phyloP scores from a whole-genome alignment of 2,113 vertebrate species.

The Drymodes brunneopygia region DNA sequence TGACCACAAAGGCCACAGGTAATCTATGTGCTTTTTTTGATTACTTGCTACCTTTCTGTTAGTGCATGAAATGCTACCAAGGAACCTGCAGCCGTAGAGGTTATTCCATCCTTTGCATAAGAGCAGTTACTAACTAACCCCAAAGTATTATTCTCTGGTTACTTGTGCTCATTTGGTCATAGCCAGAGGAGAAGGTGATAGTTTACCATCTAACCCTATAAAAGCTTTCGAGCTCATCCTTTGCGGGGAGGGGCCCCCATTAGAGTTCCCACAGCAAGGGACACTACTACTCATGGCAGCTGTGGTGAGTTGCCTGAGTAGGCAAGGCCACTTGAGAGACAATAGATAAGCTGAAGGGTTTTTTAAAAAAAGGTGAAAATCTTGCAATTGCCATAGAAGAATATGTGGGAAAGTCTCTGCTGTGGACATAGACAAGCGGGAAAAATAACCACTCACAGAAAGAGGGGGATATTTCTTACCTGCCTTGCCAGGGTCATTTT shows the following conservation, averaged over 20 bases:
- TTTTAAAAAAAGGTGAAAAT: not conserved
- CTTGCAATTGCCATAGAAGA: not conserved
- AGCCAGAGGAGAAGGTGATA: not conserved
- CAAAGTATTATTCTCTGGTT: not conserved
- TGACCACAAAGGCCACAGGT: constrained; percentile 56
- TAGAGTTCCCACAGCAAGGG: not conserved
- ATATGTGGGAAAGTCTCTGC: not conserved
- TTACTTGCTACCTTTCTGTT: not conserved
- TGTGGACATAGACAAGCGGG: not conserved
- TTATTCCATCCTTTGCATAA: not conserved
- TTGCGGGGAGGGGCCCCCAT: not conserved
- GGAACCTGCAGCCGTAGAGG: not conserved
- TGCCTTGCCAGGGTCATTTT: not conserved
- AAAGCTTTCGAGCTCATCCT: not conserved
- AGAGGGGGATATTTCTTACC: not conserved
- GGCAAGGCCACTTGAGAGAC: not conserved
- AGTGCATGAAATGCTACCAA: not conserved
- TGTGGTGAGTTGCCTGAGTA: not conserved
- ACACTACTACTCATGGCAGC: not conserved
- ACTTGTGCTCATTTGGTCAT: not conserved
- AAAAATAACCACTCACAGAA: not conserved
- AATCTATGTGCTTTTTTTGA: constrained; percentile 1
- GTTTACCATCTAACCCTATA: not conserved
- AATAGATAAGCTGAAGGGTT: not conserved
- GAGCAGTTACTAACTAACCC: not conserved